Conservation (phyloP, 2,113 vertebrate genomes). For the Microtus ochrogaster region DNA sequence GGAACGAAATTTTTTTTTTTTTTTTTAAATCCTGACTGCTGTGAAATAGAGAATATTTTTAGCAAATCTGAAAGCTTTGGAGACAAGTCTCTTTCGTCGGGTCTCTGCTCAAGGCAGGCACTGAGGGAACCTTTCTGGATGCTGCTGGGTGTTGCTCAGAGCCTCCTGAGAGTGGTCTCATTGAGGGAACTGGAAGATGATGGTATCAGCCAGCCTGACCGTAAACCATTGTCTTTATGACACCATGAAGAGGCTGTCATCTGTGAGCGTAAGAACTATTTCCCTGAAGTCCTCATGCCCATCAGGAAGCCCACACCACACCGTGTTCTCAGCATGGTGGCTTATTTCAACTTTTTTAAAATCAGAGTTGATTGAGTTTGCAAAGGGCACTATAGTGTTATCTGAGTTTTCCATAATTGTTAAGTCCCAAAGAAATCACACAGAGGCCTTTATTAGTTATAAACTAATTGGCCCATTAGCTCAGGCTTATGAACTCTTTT, state of each 20-base stretch:
- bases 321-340: neutral
- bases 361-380: slow-evolving; percentile 51
- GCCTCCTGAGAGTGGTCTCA: neutral
- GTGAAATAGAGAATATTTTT: slow-evolving; percentile 65
- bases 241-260: slow-evolving; percentile 58
- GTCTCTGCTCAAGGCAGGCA: neutral
- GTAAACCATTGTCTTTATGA: slow-evolving; percentile 64
- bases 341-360: neutral
- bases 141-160: slow-evolving; percentile 1
- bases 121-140: slow-evolving; percentile 52
- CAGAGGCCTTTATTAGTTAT: too few relatives aligned
- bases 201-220: slow-evolving; percentile 42
- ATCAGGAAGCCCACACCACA: slow-evolving; percentile 45
- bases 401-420: too few relatives aligned
- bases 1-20: neutral
- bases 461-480: too few relatives aligned
- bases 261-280: slow-evolving; percentile 37
- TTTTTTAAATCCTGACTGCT: neutral
- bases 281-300: slow-evolving; percentile 24
- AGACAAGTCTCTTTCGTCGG: slow-evolving; percentile 49
- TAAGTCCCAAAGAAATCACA: too few relatives aligned
- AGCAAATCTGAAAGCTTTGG: slow-evolving; percentile 60
- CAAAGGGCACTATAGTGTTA: neutral
- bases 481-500: too few relatives aligned
- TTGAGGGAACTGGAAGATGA: slow-evolving; percentile 55